Evolutionary conservation across 2,888 invertebrate genomes (phyloP), one percentile per base, ranked within the genome.

Genomic region (Notodonta dromedarius): DNA sequence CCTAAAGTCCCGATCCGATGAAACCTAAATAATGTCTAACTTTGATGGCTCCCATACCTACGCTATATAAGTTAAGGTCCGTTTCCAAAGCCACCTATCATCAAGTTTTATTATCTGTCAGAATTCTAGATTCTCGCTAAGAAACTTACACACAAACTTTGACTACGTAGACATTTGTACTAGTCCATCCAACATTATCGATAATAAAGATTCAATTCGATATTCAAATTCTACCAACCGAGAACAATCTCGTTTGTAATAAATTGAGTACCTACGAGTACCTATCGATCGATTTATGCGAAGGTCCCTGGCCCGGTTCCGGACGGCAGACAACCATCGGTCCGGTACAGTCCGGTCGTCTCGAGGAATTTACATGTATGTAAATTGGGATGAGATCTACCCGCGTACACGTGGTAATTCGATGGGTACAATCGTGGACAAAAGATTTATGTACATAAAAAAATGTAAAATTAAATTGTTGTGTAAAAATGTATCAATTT

Each of bases 291-390:
- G 52, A 60, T 59, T 58, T 63, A 69, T 69, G 64, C 9, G 50
- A 50, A 16, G 16, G 50, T 50, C 16, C 16, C 8, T 16, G 50
- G 48, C 11, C 48, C 48, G 13, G n/a, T 14, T n/a, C 14, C 48
- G 16, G 50, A 50, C 16, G 16, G 50, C 16, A 9, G 48, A 16
- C 50, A 9, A 16, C 50, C 16, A 11, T 16, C 50, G 50, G 16
- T 50, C 50, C 50, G 50, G 50, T 50, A 7, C 50, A 16, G 50
- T 50, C 12, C 40, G 51, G 56, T 58, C 52, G 54, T 62, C 50
- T 61, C 57, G 42, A 11, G 46, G 53, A 67, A 71, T 72, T 66
- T 71, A 68, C 67, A 66, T 69, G 63, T 71, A 76, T 76, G 75
- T 73, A 75, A 77, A 78, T 75, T 62, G 68, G 55, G 66, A 65